phyloP scores from a whole-genome alignment of 2,113 vertebrate species.

The Bufo gargarizans region DNA sequence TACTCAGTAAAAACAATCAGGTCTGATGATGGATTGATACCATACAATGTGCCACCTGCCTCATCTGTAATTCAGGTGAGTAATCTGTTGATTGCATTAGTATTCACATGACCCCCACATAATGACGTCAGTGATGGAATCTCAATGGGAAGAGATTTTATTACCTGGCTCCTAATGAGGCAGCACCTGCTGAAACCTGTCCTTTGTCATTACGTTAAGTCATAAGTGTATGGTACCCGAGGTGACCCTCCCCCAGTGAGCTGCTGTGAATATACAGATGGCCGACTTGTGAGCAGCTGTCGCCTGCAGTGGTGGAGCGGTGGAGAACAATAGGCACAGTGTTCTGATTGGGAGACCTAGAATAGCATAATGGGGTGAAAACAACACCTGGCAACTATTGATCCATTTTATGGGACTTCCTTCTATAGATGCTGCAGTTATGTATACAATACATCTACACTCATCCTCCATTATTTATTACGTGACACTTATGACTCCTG shows the following conservation, averaged over 20 bases:
- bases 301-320: conserved; percentile 32
- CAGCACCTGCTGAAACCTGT: conserved; percentile 77
- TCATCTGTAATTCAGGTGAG: conserved; percentile 9
- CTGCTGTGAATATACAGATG: conserved; percentile 64
- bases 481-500: too few relatives aligned
- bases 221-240: conserved; percentile 63
- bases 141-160: conserved; percentile 60
- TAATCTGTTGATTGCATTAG: conserved; percentile 28
- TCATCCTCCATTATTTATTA: too few relatives aligned
- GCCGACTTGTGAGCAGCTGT: conserved; percentile 64
- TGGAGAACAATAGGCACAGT: conserved; percentile 64
- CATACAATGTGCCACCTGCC: neutral
- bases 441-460: too few relatives aligned
- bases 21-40: neutral
- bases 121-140: conserved; percentile 26
- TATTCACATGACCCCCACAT: neutral
- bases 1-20: too few relatives aligned
- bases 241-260: conserved; percentile 7
- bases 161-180: conserved; percentile 72
- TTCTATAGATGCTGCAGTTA: too few relatives aligned
- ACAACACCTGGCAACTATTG: too few relatives aligned
- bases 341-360: too few relatives aligned
- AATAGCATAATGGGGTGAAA: too few relatives aligned
- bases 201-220: conserved; percentile 72
- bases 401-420: too few relatives aligned